Evolutionary conservation across 2,888 invertebrate species (phyloP).

Genomic region (Drosophila flavopinicola): DNA sequence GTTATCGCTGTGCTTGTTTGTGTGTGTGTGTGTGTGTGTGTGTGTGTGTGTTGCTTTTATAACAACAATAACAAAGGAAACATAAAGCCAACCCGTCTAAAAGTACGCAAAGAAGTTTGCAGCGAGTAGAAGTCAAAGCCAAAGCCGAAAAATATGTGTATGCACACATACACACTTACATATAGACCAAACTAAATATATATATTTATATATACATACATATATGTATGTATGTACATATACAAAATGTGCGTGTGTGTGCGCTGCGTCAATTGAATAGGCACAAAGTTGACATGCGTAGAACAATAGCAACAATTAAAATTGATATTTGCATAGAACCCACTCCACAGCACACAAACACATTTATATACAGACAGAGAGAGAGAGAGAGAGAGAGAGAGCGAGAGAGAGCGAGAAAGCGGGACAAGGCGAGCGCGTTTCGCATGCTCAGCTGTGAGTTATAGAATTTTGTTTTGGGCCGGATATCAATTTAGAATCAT

Average conservation of each 20-base stretch:
- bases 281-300: slow-evolving; percentile 77
- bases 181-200: slow-evolving; percentile 4
- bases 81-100: slow-evolving; percentile 47
- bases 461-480: slow-evolving; percentile 19
- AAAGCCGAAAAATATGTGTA: slow-evolving; percentile 15
- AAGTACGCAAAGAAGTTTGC: slow-evolving; percentile 46
- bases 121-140: slow-evolving; percentile 37
- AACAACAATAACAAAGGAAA: slow-evolving; percentile 60
- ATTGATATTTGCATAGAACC: slow-evolving; percentile 64
- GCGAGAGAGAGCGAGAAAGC: not conserved
- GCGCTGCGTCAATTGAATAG: slow-evolving; percentile 65
- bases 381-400: not conserved
- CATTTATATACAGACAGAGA: not conserved
- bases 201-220: slow-evolving; percentile 9
- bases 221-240: slow-evolving; percentile 7
- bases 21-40: not conserved
- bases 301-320: slow-evolving; percentile 76
- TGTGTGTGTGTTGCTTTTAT: slow-evolving; percentile 39
- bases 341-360: not conserved
- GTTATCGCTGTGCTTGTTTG: slow-evolving; percentile 17
- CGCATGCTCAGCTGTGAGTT: slow-evolving; percentile 21
- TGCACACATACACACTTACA: slow-evolving; percentile 5
- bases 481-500: slow-evolving; percentile 45
- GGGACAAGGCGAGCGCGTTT: not conserved
- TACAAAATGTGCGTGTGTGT: slow-evolving; percentile 11